These are phyloP conservation scores for Parthenolecanium corni DNA, from an alignment of 2,888 invertebrate genomes.

Conservation along the genomic window DNA sequence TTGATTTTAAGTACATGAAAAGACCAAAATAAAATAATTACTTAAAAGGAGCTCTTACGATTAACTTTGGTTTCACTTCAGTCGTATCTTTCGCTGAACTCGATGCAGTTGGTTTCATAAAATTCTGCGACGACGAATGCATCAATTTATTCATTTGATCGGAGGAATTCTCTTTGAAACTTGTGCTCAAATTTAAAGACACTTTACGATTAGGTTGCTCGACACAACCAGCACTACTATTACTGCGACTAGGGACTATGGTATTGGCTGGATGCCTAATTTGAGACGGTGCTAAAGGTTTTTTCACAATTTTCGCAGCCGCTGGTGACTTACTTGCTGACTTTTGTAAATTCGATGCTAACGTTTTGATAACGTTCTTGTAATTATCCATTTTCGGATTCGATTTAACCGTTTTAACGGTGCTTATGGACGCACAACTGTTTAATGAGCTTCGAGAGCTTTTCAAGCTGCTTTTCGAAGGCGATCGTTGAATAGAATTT, in stretches of 20 bases:
- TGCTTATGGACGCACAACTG: slow-evolving; percentile 64
- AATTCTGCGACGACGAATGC: slow-evolving; percentile 44
- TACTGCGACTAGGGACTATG: slow-evolving; percentile 44
- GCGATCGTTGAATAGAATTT: slow-evolving; percentile 44
- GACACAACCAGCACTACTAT: slow-evolving; percentile 42
- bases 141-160: slow-evolving; percentile 36
- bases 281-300: slow-evolving; percentile 35
- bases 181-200: slow-evolving; percentile 37
- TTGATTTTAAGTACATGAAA: too few species aligned
- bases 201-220: slow-evolving; percentile 33
- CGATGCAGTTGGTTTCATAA: slow-evolving; percentile 79
- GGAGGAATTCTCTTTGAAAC: slow-evolving; percentile 43
- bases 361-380: slow-evolving; percentile 43
- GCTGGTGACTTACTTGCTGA: slow-evolving; percentile 26
- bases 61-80: slow-evolving; percentile 31
- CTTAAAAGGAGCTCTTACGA: slow-evolving; percentile 29
- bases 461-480: slow-evolving; percentile 64
- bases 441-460: slow-evolving; percentile 75
- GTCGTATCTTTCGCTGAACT: slow-evolving; percentile 57
- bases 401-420: slow-evolving; percentile 50
- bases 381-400: slow-evolving; percentile 39
- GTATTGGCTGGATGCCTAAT: slow-evolving; percentile 33
- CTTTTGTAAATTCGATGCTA: slow-evolving; percentile 39
- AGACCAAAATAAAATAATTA: slow-evolving; percentile 2
- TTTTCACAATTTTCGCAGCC: slow-evolving; percentile 32